These are phyloP conservation scores for Pelvicachromis taeniatus DNA, from an alignment of 2,113 vertebrate genomes.

Conservation along the genomic window DNA sequence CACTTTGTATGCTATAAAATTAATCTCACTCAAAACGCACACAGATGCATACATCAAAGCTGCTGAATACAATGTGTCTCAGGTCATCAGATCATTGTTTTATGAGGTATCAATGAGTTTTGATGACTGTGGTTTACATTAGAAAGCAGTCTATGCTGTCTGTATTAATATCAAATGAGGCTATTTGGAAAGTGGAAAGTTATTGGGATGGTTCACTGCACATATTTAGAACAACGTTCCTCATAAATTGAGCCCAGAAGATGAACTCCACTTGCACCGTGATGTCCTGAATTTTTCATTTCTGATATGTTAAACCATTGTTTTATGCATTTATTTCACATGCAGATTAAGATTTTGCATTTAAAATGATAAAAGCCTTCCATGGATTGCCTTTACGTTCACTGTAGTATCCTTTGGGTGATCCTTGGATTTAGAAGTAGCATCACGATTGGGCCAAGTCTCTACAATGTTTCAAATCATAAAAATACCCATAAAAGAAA, in stretches of 20 bases:
- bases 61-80: background rate
- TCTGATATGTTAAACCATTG: background rate
- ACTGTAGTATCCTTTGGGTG: background rate
- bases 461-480: background rate
- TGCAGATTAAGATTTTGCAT: background rate
- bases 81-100: background rate
- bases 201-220: background rate
- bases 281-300: rapidly evolving
- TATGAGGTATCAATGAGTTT: background rate
- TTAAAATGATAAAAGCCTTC: background rate
- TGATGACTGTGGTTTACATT: background rate
- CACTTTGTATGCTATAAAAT: background rate
- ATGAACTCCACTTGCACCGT: background rate
- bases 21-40: background rate
- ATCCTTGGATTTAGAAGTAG: background rate
- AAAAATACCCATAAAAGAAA: background rate
- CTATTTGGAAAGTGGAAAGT: background rate
- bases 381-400: background rate
- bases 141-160: background rate
- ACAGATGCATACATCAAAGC: background rate
- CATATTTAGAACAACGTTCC: background rate
- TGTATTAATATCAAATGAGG: background rate
- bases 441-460: background rate
- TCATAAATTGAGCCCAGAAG: background rate
- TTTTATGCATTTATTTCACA: background rate